Percentiles rank a stretch among this genome's conserved stretches.
These are phyloP conservation scores for Mizuhopecten yessoensis DNA, from an alignment of 1,140 invertebrate genomes.

Conservation along the genomic window DNA sequence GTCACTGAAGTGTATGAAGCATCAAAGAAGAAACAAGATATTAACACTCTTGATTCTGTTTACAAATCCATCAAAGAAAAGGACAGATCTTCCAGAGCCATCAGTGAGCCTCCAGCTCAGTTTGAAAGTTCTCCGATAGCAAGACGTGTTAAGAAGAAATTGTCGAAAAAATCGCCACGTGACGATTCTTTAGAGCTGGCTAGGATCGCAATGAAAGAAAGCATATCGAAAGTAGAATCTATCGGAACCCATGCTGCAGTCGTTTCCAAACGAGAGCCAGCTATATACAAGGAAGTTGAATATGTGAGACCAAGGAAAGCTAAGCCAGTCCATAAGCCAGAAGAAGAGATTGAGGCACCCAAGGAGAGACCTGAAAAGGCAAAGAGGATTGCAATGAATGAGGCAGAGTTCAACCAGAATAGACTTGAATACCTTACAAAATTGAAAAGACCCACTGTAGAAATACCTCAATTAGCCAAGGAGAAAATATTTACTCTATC, in stretches of 20 bases:
- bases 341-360: neutral
- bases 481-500: neutral
- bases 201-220: conserved; percentile 5
- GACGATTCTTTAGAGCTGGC: neutral
- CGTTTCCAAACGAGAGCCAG: neutral
- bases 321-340: neutral
- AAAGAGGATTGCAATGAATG: conserved; percentile 17
- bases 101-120: conserved; percentile 2
- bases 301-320: neutral
- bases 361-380: neutral
- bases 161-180: neutral
- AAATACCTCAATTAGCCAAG: conserved; percentile 2
- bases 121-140: neutral
- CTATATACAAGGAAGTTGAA: neutral
- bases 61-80: neutral
- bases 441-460: neutral
- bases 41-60: neutral
- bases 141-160: conserved; percentile 14
- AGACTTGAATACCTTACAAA: neutral
- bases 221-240: neutral
- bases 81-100: neutral
- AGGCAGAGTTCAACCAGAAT: conserved; percentile 5
- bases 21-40: conserved; percentile 13
- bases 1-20: neutral
- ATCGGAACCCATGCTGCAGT: neutral